Evolutionary conservation across 2,888 invertebrate species (phyloP).

Genomic region (Chelonus formosanus): DNA sequence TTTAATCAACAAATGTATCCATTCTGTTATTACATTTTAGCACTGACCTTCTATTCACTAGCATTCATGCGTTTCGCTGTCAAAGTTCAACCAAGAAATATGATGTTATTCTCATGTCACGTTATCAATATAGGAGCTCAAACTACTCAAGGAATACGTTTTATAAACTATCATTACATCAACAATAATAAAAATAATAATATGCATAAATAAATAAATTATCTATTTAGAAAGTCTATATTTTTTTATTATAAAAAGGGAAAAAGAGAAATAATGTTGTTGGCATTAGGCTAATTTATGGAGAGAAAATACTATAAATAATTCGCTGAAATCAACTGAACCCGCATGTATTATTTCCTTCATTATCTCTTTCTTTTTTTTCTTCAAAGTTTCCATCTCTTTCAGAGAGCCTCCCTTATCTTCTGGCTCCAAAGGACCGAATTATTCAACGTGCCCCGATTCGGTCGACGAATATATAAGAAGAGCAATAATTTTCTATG

Average conservation of each 20-base stretch:
- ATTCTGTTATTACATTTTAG: constrained; percentile 43
- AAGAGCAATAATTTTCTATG: constrained; percentile 61
- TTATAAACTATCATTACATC: constrained; percentile 73
- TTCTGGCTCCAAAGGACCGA: constrained; percentile 44
- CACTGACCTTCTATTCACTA: constrained; percentile 53
- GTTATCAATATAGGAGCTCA: constrained; percentile 52
- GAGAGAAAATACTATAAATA: background rate
- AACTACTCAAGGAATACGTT: constrained; percentile 69
- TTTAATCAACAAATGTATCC: background rate
- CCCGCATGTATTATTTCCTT: constrained; percentile 8
- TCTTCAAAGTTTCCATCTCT: background rate
- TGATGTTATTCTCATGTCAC: constrained; percentile 56
- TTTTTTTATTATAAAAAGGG: too few relatives aligned
- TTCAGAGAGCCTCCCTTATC: constrained; percentile 40
- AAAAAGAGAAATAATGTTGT: too few relatives aligned
- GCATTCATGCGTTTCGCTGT: constrained; percentile 56
- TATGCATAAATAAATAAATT: too few relatives aligned
- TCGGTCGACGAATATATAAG: constrained; percentile 59
- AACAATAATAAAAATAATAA: background rate
- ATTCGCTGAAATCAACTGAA: too few relatives aligned
- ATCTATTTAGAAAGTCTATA: too few relatives aligned
- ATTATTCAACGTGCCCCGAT: constrained; percentile 55
- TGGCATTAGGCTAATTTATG: background rate
- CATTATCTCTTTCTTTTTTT: constrained; percentile 1
- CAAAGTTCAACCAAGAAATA: constrained; percentile 54